Base-by-base conservation (phyloP, 2,797 vertebrate species). In the Dromococcyx pavoninus region DNA sequence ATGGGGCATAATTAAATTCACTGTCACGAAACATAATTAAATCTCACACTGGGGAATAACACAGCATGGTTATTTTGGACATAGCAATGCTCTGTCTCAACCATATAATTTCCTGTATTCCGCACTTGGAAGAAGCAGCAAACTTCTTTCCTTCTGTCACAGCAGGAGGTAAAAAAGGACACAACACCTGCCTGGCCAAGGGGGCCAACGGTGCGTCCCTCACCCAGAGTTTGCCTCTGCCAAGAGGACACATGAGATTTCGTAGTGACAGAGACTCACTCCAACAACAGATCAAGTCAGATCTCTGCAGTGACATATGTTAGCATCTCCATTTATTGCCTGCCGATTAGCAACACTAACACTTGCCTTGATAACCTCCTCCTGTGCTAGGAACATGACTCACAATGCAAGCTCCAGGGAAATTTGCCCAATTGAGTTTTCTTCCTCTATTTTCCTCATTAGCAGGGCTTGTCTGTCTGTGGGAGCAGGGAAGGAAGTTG, bases 1-100 rank as follows among this genome's bases (percentile, higher is more conserved):
- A 88, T 1, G 6, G 88, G 78, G 61, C 91, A 28, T 65, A 91
- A 96, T 94, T 94, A 95, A 92, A 96, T 92, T 92, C 96, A 93
- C 65, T 72, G 88, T 75, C 54, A 25, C 1, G 5, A 77, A 87
- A 81, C 50, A 2, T 81, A 93, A 97, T 96, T 93, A 96, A 96
- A 97, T 91, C 90, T 91, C 86, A 24, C 73, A 41, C 94, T 77
- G 69, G 25, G 91, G 83, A 93, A 94, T 66, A 81, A 92, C 25
- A 5, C 86, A 77, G 91, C 74, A 35, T 43, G 33, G 85, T 95
- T 94, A 95, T 94, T 93, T 64, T 10, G 65, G 95, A 51, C 67
- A 32, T 0, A 33, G 87, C 65, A 73, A 44, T 9, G 67, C 75
- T 30, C 56, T 41, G n/a, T 23, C 69, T 57, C 81, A 62, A 77